Evolutionary conservation across 2,888 invertebrate species (phyloP).

Genomic region (Amphipyra berbera): DNA sequence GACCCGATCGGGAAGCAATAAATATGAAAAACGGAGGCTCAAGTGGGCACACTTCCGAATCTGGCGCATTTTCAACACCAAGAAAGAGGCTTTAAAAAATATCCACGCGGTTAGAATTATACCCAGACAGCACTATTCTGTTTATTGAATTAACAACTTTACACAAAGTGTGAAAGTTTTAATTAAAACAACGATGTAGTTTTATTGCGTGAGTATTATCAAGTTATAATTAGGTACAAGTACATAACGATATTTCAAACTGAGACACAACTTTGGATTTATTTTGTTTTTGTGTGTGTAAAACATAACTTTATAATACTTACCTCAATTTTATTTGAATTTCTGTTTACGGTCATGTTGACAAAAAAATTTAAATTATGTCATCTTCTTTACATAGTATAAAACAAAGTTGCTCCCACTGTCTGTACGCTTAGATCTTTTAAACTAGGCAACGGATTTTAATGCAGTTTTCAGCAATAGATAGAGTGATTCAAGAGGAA

Average conservation of each 20-base stretch:
- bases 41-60: slow-evolving; percentile 51
- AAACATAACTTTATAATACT: no score
- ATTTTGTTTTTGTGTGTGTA: background rate
- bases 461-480: no score
- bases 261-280: background rate
- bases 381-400: no score
- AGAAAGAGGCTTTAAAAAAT: slow-evolving; percentile 16
- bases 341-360: no score
- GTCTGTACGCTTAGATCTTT: no score
- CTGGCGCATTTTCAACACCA: slow-evolving; percentile 15
- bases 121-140: slow-evolving; percentile 1
- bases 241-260: slow-evolving; percentile 11
- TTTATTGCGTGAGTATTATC: slow-evolving; percentile 31
- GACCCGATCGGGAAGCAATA: slow-evolving; percentile 59
- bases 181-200: slow-evolving; percentile 60
- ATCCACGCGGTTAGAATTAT: slow-evolving; percentile 4
- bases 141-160: slow-evolving; percentile 47
- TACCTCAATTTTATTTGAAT: no score
- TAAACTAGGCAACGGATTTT: no score
- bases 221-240: slow-evolving; percentile 33
- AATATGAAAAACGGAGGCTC: slow-evolving; percentile 54
- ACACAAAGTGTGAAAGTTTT: slow-evolving; percentile 58
- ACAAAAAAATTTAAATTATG: no score
- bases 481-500: no score
- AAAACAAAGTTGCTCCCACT: no score